phyloP scores from a whole-genome alignment of 2,797 vertebrate genomes.

The Botia almorhae region DNA sequence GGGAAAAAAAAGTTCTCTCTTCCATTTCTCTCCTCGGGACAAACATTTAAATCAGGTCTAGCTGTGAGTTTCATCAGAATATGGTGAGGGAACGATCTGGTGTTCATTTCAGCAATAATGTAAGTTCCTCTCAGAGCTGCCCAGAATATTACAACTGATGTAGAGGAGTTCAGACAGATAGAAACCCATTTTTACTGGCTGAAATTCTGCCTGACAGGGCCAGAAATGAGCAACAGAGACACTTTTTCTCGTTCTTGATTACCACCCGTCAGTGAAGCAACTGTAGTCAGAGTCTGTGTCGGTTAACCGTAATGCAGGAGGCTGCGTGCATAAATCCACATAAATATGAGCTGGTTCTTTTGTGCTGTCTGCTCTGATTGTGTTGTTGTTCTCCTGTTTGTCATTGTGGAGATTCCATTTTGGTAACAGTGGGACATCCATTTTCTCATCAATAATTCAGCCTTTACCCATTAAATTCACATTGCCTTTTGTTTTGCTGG shows the following conservation, averaged over 20 bases:
- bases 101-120: slow-evolving; percentile 44
- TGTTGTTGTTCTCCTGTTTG: slow-evolving; percentile 25
- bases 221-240: slow-evolving; percentile 19
- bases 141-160: slow-evolving; percentile 1
- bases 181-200: slow-evolving; percentile 19
- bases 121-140: slow-evolving; percentile 12
- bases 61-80: slow-evolving; percentile 39
- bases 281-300: slow-evolving; percentile 28
- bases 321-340: slow-evolving; percentile 18
- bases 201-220: slow-evolving; percentile 11
- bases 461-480: slow-evolving; percentile 24
- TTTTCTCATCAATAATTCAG: slow-evolving; percentile 42
- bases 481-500: slow-evolving; percentile 14
- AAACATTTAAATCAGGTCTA: slow-evolving; percentile 27
- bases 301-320: slow-evolving; percentile 16
- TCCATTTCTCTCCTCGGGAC: slow-evolving; percentile 13
- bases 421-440: slow-evolving; percentile 43
- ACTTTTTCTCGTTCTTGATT: slow-evolving; percentile 32
- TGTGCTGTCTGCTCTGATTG: slow-evolving; percentile 30
- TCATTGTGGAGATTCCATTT: slow-evolving; percentile 43
- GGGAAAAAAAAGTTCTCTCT: background rate
- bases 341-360: slow-evolving; percentile 9
- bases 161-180: slow-evolving; percentile 7
- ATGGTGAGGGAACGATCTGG: slow-evolving; percentile 21
- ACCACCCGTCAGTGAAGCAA: slow-evolving; percentile 14